These are phyloP conservation scores for Mycogona germanica DNA, from an alignment of 2,888 invertebrate genomes.

Conservation along the genomic window DNA sequence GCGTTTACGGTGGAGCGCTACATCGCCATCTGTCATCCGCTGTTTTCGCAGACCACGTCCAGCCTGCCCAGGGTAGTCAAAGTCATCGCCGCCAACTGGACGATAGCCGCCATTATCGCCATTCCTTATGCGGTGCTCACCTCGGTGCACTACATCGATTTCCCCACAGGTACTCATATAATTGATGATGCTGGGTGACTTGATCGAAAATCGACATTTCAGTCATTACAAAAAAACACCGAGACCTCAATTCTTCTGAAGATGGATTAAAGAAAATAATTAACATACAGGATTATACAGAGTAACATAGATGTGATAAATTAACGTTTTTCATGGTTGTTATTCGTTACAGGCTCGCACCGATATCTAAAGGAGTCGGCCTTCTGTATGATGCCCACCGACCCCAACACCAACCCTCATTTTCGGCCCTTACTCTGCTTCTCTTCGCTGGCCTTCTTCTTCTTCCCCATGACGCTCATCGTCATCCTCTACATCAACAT, in stretches of 20 bases:
- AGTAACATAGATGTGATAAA: no score
- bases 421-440: conserved; percentile 63
- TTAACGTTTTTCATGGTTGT: no score
- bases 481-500: conserved; percentile 65
- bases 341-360: conserved; percentile 9
- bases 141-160: conserved; percentile 57
- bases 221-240: no score
- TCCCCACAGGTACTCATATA: conserved; percentile 52
- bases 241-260: no score
- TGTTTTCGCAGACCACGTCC: conserved; percentile 68
- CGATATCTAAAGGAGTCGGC: conserved; percentile 48
- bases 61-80: conserved; percentile 66
- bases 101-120: conserved; percentile 57
- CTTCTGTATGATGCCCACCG: conserved; percentile 52
- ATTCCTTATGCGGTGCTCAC: conserved; percentile 51
- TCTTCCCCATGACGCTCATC: conserved; percentile 57
- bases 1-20: conserved; percentile 85
- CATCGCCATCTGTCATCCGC: conserved; percentile 79
- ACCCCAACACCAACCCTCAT: conserved; percentile 39
- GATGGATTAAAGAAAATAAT: no score
- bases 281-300: no score
- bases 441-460: conserved; percentile 70
- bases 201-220: no score
- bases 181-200: no score
- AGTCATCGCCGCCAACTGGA: conserved; percentile 66